Conservation (phyloP, 2,797 vertebrate species). For the Cetoscarus ocellatus region DNA sequence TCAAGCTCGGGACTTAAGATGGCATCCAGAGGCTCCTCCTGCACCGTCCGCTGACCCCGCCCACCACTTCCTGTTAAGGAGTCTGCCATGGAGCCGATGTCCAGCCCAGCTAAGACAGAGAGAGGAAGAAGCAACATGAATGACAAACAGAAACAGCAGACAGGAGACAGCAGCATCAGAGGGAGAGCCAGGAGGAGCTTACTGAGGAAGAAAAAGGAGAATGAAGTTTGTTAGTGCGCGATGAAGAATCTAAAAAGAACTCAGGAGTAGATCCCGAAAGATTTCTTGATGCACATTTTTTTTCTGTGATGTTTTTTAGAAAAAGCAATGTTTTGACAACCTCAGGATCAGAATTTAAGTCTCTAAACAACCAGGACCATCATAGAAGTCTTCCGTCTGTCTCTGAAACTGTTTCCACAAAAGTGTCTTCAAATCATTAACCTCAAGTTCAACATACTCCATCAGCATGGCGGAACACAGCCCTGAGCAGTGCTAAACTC, state of each 20-base stretch:
- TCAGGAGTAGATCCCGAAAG: background rate
- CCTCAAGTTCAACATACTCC: too few relatives aligned
- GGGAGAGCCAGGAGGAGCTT: background rate
- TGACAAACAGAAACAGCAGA: background rate
- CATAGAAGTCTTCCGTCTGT: too few relatives aligned
- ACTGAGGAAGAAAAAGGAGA: conserved; percentile 13
- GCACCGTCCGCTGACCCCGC: conserved; percentile 83
- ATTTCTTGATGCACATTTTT: background rate
- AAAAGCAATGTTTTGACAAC: too few relatives aligned
- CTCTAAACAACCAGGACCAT: too few relatives aligned
- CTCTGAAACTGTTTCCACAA: too few relatives aligned
- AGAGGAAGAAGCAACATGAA: conserved; percentile 4
- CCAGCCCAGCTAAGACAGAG: conserved; percentile 85
- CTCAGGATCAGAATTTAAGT: too few relatives aligned
- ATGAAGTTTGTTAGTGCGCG: background rate
- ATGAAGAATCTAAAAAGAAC: background rate
- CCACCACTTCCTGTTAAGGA: conserved; percentile 71
- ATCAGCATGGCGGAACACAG: too few relatives aligned
- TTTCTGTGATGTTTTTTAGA: too few relatives aligned
- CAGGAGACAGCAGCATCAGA: background rate
- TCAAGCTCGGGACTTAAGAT: conserved; percentile 97
- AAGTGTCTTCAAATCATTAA: too few relatives aligned
- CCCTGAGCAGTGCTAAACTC: too few relatives aligned
- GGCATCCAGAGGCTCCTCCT: conserved; percentile 93
- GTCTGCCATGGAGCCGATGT: conserved; percentile 85